These are phyloP conservation scores for Hippocampus abdominalis DNA, from an alignment of 2,113 vertebrate genomes.

Conservation along the genomic window DNA sequence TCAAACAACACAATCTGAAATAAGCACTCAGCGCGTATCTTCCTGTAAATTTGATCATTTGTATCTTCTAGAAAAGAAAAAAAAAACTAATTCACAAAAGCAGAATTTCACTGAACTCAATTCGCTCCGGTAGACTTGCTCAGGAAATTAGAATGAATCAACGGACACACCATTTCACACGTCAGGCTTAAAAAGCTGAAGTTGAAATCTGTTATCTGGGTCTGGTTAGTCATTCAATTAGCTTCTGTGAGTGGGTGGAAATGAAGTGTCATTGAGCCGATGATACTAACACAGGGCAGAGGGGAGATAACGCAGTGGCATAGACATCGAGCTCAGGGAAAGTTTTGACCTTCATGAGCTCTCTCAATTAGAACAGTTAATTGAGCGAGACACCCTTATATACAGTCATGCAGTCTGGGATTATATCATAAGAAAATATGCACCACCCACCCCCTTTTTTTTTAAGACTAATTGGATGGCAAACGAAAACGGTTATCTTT, in stretches of 20 bases:
- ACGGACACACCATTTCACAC: conserved; percentile 50
- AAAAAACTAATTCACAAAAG: conserved; percentile 11
- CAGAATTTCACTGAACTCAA: conserved; percentile 20
- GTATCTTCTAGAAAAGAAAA: background rate
- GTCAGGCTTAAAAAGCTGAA: conserved; percentile 51
- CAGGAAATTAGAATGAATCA: conserved; percentile 44
- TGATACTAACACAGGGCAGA: conserved; percentile 27
- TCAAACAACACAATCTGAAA: conserved; percentile 1
- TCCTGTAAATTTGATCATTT: too few species aligned
- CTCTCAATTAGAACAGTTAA: conserved; percentile 16
- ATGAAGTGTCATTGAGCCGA: conserved; percentile 43
- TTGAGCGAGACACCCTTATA: background rate
- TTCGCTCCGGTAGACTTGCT: conserved; percentile 36
- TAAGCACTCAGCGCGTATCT: too few species aligned
- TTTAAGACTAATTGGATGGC: conserved; percentile 13
- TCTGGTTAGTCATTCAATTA: conserved; percentile 47
- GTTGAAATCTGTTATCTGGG: conserved; percentile 48
- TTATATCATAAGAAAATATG: background rate
- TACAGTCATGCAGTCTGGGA: background rate
- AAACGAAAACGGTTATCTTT: conserved; percentile 3
- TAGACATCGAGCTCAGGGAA: conserved; percentile 29
- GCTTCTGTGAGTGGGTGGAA: conserved; percentile 47
- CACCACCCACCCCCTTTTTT: conserved; percentile 2
- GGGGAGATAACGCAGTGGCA: conserved; percentile 20
- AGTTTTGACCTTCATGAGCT: conserved; percentile 32